Percentiles rank a stretch among this genome's conserved stretches.
These are phyloP conservation scores for Morpho helenor DNA, from an alignment of 2,888 invertebrate genomes.

Conservation along the genomic window DNA sequence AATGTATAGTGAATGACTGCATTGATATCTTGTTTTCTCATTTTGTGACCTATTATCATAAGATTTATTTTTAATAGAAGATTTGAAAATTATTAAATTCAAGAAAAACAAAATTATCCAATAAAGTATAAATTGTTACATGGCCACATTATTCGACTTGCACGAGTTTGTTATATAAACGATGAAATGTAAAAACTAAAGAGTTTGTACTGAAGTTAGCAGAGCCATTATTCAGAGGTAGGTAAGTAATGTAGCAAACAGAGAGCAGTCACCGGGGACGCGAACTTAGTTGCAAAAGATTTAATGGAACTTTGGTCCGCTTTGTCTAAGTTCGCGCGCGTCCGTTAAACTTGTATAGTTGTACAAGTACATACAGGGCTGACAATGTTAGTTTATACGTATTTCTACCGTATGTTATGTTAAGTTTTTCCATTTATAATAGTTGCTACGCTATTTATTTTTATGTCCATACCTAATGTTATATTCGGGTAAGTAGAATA, in stretches of 20 bases:
- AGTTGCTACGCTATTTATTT: too few relatives aligned
- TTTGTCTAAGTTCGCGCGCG: conserved; percentile 56
- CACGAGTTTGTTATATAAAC: background rate
- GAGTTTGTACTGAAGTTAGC: conserved; percentile 5
- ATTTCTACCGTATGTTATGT: background rate
- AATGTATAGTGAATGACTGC: too few relatives aligned
- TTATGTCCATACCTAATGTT: too few relatives aligned
- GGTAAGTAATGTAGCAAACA: conserved; percentile 30
- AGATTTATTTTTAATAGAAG: too few relatives aligned
- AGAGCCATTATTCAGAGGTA: conserved; percentile 5
- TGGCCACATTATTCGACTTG: too few relatives aligned
- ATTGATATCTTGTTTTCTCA: too few relatives aligned
- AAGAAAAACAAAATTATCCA: too few relatives aligned
- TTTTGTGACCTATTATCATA: too few relatives aligned
- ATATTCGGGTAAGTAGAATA: too few relatives aligned
- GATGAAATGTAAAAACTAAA: conserved; percentile 5
- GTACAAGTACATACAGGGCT: background rate
- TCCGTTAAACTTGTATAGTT: conserved; percentile 3
- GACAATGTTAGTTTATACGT: background rate
- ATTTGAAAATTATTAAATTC: too few relatives aligned
- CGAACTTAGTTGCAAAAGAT: conserved; percentile 71
- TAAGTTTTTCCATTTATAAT: background rate
- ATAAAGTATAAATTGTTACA: too few relatives aligned
- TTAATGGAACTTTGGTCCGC: conserved; percentile 72
- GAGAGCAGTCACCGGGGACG: conserved; percentile 51